Percentiles rank a stretch among this genome's conserved stretches.
These are phyloP conservation scores for Pseudococcus viburni DNA, from an alignment of 2,888 invertebrate genomes.

Conservation along the genomic window DNA sequence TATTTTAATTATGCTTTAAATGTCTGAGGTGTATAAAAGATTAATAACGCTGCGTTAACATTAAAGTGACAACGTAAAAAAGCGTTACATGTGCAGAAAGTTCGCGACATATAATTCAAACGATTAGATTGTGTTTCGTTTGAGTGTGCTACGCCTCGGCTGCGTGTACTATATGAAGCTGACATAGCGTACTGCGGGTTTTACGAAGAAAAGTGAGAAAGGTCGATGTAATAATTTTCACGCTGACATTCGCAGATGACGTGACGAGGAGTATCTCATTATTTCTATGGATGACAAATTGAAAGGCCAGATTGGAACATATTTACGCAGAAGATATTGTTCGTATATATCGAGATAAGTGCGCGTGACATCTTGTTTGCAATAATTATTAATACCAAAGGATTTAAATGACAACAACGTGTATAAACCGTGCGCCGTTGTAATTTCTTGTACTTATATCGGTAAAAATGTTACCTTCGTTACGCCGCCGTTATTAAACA, in stretches of 20 bases:
- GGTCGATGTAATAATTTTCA: slow-evolving; percentile 60
- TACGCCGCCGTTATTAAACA: background rate
- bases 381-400: slow-evolving; percentile 51
- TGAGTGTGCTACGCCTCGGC: background rate
- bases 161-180: background rate
- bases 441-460: slow-evolving; percentile 6
- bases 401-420: slow-evolving; percentile 51
- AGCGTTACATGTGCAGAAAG: slow-evolving; percentile 52
- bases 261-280: slow-evolving; percentile 61
- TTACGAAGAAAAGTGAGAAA: slow-evolving; percentile 51
- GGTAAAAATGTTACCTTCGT: slow-evolving; percentile 17
- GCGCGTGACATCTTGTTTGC: slow-evolving; percentile 48
- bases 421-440: background rate
- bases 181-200: background rate
- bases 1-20: slow-evolving; percentile 44
- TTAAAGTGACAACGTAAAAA: slow-evolving; percentile 50
- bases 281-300: slow-evolving; percentile 60
- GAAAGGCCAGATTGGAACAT: slow-evolving; percentile 58
- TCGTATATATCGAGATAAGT: slow-evolving; percentile 54
- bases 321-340: slow-evolving; percentile 51
- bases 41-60: slow-evolving; percentile 36
- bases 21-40: slow-evolving; percentile 39
- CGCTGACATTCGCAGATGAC: slow-evolving; percentile 62
- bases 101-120: slow-evolving; percentile 53
- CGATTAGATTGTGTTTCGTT: slow-evolving; percentile 52